These are phyloP conservation scores for Phyllopteryx taeniolatus DNA, from an alignment of 2,113 vertebrate species.

Conservation along the genomic window DNA sequence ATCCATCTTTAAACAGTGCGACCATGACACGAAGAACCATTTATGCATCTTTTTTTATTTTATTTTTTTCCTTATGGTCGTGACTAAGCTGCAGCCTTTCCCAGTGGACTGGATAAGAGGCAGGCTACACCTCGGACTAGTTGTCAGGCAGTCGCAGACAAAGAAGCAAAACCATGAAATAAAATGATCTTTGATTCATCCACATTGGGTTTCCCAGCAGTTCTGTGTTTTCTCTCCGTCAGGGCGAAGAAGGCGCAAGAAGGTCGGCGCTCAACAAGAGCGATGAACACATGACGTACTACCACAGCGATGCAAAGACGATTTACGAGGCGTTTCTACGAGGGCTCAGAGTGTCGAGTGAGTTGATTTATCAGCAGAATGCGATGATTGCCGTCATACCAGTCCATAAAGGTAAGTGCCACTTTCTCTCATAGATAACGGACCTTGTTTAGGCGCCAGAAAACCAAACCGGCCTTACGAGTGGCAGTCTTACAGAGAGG, in stretches of 20 bases:
- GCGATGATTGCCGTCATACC: accelerated
- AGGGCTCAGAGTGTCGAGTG: constrained; percentile 86
- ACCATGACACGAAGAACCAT: background rate
- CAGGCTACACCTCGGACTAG: too few species aligned
- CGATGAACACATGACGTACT: constrained; percentile 68
- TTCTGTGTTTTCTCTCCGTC: constrained; percentile 4
- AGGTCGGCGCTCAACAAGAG: constrained; percentile 77
- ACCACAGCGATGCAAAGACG: constrained; percentile 83
- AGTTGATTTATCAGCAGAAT: constrained; percentile 48
- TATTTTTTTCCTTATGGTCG: too few species aligned
- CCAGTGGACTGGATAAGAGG: too few species aligned
- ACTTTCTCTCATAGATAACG: constrained; percentile 76
- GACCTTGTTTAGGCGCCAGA: constrained; percentile 88
- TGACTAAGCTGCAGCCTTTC: too few species aligned
- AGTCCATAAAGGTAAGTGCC: constrained; percentile 28
- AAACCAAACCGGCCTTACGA: constrained; percentile 92
- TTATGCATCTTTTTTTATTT: too few species aligned
- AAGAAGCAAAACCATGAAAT: too few species aligned
- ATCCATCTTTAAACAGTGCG: background rate
- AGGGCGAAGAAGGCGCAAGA: constrained; percentile 80
- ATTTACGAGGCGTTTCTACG: constrained; percentile 84
- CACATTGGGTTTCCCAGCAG: background rate
- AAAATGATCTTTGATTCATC: too few species aligned
- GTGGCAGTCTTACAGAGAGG: constrained; percentile 91
- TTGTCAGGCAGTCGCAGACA: too few species aligned